Evolutionary conservation across 2,797 vertebrate species (phyloP).

Genomic region (Vespertilio murinus): DNA sequence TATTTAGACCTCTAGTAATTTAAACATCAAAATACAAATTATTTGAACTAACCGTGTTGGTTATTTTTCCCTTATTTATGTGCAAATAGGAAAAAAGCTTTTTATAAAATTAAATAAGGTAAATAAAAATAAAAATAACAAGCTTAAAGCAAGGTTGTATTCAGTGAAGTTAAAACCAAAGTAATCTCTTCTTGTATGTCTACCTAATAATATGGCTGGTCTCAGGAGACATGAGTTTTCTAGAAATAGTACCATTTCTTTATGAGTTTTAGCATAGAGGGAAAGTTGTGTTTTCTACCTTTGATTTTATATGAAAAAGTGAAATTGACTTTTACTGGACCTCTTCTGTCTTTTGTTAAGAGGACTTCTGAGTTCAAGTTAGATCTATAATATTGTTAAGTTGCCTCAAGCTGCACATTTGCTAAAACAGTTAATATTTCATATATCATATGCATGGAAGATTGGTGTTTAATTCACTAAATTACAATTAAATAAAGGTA

Average conservation of each 20-base stretch:
- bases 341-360: slow-evolving; percentile 36
- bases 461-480: slow-evolving; percentile 45
- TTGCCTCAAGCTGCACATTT: slow-evolving; percentile 21
- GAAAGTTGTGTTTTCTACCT: slow-evolving; percentile 39
- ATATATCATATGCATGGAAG: neutral
- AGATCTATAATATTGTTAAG: slow-evolving; percentile 29
- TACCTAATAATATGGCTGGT: slow-evolving; percentile 4
- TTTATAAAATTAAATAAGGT: slow-evolving; percentile 33
- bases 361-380: slow-evolving; percentile 27
- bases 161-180: slow-evolving; percentile 29
- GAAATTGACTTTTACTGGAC: slow-evolving; percentile 9
- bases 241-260: slow-evolving; percentile 1
- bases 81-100: slow-evolving; percentile 40
- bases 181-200: slow-evolving; percentile 25
- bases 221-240: slow-evolving; percentile 12
- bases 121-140: slow-evolving; percentile 55
- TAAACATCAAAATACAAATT: slow-evolving; percentile 43
- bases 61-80: slow-evolving; percentile 55
- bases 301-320: slow-evolving; percentile 16
- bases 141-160: slow-evolving; percentile 4
- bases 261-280: slow-evolving; percentile 37
- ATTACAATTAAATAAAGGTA: slow-evolving; percentile 35
- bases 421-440: slow-evolving; percentile 10
- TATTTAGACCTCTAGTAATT: slow-evolving; percentile 18
- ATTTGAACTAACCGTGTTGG: neutral